phyloP scores from a whole-genome alignment of 2,797 vertebrate genomes.

The Chanos chanos region DNA sequence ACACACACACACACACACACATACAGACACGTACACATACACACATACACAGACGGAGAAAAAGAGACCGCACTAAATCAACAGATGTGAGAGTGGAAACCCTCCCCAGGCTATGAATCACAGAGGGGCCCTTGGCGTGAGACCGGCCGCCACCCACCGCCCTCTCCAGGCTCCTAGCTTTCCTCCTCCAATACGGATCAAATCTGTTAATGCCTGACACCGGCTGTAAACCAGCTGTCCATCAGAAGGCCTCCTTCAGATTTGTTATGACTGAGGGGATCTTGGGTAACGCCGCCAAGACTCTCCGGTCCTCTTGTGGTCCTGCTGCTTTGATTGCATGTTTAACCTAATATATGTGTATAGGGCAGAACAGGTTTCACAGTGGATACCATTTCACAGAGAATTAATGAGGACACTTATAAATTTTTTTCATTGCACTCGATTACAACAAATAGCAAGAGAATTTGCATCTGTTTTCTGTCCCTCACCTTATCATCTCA shows the following conservation, averaged over 20 bases:
- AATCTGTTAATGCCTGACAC: constrained; percentile 68
- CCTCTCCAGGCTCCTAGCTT: constrained; percentile 25
- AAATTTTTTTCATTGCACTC: too few relatives aligned
- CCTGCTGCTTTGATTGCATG: constrained; percentile 50
- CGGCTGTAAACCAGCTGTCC: constrained; percentile 55
- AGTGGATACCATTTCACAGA: constrained; percentile 44
- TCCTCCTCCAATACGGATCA: constrained; percentile 55
- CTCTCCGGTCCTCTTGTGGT: constrained; percentile 30
- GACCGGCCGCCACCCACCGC: constrained; percentile 37
- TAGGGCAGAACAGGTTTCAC: constrained; percentile 22
- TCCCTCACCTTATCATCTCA: too few relatives aligned
- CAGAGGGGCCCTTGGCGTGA: constrained; percentile 43
- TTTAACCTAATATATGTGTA: constrained; percentile 39
- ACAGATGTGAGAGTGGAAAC: constrained; percentile 41
- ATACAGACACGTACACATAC: not conserved
- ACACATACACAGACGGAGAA: constrained; percentile 3
- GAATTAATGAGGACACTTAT: constrained; percentile 41
- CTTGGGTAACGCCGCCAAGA: constrained; percentile 34
- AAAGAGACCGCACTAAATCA: constrained; percentile 30
- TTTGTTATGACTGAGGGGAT: constrained; percentile 53
- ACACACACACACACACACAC: not conserved
- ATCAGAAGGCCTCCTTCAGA: constrained; percentile 42
- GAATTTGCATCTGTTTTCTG: too few relatives aligned
- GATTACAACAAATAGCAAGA: too few relatives aligned
- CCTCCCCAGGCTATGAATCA: constrained; percentile 48